A percentile compares a stretch with the other conserved stretches of the same genome.
Conservation (phyloP, 2,113 vertebrate species). For the Sigmodon hispidus region DNA sequence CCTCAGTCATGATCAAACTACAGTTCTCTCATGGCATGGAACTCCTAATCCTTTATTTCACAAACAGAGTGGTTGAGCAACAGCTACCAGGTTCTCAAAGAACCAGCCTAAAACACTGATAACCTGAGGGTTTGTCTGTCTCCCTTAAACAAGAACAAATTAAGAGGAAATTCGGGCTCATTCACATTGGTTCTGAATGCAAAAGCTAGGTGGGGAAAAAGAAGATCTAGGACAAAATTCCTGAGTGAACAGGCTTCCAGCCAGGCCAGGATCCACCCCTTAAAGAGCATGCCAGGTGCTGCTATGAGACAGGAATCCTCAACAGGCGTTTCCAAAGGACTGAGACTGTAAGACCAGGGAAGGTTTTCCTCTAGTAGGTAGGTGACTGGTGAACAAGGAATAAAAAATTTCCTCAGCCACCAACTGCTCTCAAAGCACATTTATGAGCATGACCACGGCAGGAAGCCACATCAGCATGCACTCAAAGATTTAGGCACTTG, state of each 20-base stretch:
- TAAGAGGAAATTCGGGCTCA: not conserved
- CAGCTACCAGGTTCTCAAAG: conserved; percentile 30
- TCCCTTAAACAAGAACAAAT: not conserved
- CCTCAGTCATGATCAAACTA: conserved; percentile 63
- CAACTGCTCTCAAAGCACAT: not conserved
- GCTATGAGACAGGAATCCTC: conserved; percentile 75
- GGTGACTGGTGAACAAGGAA: not conserved
- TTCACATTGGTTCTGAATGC: conserved; percentile 16
- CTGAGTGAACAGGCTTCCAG: conserved; percentile 57
- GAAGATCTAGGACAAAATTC: conserved; percentile 76
- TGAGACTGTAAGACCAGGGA: conserved; percentile 45
- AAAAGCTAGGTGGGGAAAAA: conserved; percentile 62
- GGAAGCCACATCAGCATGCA: not conserved
- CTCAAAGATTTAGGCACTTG: rapidly evolving
- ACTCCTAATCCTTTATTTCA: conserved; percentile 56
- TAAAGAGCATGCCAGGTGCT: conserved; percentile 77
- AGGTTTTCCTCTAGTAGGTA: not conserved
- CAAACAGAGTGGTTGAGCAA: conserved; percentile 67
- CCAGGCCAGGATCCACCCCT: conserved; percentile 75
- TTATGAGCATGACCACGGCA: not conserved
- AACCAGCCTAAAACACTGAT: not conserved
- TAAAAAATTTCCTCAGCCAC: not conserved
- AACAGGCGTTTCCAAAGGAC: conserved; percentile 71
- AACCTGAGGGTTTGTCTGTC: not conserved
- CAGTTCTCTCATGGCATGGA: conserved; percentile 56